Conservation (phyloP, 2,113 vertebrate species). For the Pampusana beccarii region DNA sequence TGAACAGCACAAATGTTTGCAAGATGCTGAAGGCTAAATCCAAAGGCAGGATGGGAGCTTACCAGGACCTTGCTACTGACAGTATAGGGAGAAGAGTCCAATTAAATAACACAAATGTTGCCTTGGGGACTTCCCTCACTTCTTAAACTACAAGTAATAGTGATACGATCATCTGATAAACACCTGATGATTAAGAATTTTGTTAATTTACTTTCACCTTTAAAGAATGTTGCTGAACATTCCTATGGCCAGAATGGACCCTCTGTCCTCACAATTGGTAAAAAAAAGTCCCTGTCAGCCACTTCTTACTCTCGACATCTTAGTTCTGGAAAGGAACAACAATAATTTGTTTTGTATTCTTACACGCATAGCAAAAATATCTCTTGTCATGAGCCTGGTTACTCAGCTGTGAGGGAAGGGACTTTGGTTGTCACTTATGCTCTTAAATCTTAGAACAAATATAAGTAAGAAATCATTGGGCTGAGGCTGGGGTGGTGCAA, state of each 20-base stretch:
- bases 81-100: neutral
- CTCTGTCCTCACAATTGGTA: neutral
- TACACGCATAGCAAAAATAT: neutral
- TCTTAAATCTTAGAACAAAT: conserved; percentile 2
- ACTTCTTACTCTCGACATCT: neutral
- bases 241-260: neutral
- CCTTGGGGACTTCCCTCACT: neutral
- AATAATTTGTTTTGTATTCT: neutral
- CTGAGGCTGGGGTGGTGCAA: neutral
- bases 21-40: neutral
- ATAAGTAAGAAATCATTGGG: neutral
- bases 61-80: neutral
- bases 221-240: neutral
- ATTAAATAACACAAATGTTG: neutral
- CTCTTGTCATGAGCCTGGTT: neutral
- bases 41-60: neutral
- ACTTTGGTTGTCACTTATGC: neutral
- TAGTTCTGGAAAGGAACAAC: neutral
- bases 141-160: neutral
- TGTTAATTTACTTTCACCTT: neutral
- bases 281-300: neutral
- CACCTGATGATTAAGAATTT: neutral
- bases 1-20: neutral
- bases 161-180: neutral
- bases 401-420: neutral